Evolutionary conservation across 2,888 invertebrate genomes (phyloP).

Genomic region (Petrophora chlorosata): DNA sequence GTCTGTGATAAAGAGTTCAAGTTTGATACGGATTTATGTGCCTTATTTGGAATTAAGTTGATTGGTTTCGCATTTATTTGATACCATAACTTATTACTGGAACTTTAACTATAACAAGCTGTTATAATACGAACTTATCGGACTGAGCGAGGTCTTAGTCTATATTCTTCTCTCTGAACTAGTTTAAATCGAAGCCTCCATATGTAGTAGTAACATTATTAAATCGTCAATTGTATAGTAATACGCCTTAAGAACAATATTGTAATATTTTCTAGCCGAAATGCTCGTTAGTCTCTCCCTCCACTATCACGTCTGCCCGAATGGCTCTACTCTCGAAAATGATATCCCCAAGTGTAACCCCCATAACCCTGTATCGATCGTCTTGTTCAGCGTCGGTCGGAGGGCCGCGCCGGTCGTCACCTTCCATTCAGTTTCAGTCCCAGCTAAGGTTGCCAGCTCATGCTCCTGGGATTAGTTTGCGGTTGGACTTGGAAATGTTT

Average conservation of each 20-base stretch:
- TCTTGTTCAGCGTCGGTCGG: slow-evolving; percentile 20
- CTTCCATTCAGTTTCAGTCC: slow-evolving; percentile 35
- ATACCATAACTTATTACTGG: too few relatives aligned
- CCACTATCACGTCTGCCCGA: slow-evolving; percentile 13
- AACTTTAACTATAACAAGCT: too few relatives aligned
- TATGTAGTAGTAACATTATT: too few relatives aligned
- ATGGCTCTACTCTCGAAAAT: slow-evolving; percentile 28
- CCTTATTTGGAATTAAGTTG: neutral
- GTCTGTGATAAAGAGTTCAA: slow-evolving; percentile 1
- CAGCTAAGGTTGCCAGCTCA: slow-evolving; percentile 10
- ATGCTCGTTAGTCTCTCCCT: neutral
- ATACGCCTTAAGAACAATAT: too few relatives aligned
- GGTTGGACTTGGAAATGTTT: too few relatives aligned
- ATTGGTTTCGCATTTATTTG: neutral
- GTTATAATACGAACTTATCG: too few relatives aligned
- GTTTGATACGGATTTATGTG: neutral
- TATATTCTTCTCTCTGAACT: too few relatives aligned
- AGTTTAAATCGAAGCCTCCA: too few relatives aligned
- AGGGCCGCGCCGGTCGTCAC: slow-evolving; percentile 8
- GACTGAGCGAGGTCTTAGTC: too few relatives aligned
- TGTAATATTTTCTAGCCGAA: too few relatives aligned
- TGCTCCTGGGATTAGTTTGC: too few relatives aligned
- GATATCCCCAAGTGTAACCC: slow-evolving; percentile 33
- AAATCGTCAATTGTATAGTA: too few relatives aligned
- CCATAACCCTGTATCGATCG: slow-evolving; percentile 41